These are phyloP conservation scores for Sebastes umbrosus DNA, from an alignment of 2,797 vertebrate species.

Conservation along the genomic window DNA sequence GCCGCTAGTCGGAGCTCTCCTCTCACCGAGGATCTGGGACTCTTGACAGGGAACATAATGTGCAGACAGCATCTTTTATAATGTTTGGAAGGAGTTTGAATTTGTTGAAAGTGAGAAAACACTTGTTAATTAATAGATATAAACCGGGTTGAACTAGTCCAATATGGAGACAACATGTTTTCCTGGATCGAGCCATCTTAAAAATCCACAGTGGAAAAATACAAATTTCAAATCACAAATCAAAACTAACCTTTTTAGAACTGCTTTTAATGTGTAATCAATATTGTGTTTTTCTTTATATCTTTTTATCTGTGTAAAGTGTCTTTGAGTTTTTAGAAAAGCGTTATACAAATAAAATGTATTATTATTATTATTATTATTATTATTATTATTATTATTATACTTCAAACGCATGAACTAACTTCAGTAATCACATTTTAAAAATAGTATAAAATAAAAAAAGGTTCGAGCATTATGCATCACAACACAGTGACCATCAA, in stretches of 20 bases:
- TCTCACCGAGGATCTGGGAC: neutral
- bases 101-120: neutral
- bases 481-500: neutral
- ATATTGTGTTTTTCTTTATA: no score
- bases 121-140: no score
- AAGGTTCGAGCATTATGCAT: neutral
- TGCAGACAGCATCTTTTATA: neutral
- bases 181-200: neutral
- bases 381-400: no score
- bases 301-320: no score
- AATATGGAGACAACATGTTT: neutral
- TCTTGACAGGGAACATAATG: constrained; percentile 12
- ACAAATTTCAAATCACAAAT: no score
- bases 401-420: neutral
- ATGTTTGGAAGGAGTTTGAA: neutral
- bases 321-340: no score
- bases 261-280: no score
- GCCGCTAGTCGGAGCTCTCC: constrained; percentile 44
- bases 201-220: neutral
- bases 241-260: no score
- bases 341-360: no score
- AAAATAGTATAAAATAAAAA: neutral
- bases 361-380: no score
- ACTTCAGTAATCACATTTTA: neutral
- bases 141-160: neutral